Base-by-base conservation (phyloP, 2,797 vertebrate genomes). In the Limosa lapponica region DNA sequence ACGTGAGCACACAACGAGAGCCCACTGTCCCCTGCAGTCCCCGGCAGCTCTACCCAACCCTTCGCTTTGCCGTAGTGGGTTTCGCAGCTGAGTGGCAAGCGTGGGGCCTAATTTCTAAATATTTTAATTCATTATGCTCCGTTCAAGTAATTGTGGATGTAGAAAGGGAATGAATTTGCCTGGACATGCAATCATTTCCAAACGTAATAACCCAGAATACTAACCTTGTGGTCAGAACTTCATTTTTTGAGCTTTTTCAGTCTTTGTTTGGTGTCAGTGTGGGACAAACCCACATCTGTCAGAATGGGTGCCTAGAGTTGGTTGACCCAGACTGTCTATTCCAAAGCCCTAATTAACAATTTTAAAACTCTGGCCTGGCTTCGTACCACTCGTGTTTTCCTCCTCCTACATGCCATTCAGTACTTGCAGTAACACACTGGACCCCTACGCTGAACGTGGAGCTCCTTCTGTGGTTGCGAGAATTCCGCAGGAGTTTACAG, bases 241-340 rank as follows among this genome's bases (percentile, higher is more conserved):
- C 15, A 65, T 86, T 90, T 95, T 71, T 86, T 61, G 36, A 79
- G 46, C 70, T 87, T 94, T 90, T 75, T 39, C 83, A 62, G 75
- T 74, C 69, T 69, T 86, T 74, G 16, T 75, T 80, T 86, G 65
- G 46, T 86, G 79, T 54, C 65, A 48, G 30, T 91, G 70, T 79
- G 70, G 58, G 70, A 82, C 62, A 84, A 95, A 89, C 58, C 80
- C 92, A 83, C 93, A 82, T 84, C 91, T 90, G 58, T 89, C 54
- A 83, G 80, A 86, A 71, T 25, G 74, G 46, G n/a, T 91, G 48
- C 73, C 65, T 65, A 11, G 46, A 75, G 54, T 87, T 4, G 2
- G 46, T 87, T 94, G 73, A 93, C 70, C 89, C 66, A 94, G 87
- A 90, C 92, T 75, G 54, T 66, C 66, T 96, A n/a, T 95, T 94